Evolutionary conservation across 2,888 invertebrate species (phyloP).

Genomic region (Bellardia bayeri): DNA sequence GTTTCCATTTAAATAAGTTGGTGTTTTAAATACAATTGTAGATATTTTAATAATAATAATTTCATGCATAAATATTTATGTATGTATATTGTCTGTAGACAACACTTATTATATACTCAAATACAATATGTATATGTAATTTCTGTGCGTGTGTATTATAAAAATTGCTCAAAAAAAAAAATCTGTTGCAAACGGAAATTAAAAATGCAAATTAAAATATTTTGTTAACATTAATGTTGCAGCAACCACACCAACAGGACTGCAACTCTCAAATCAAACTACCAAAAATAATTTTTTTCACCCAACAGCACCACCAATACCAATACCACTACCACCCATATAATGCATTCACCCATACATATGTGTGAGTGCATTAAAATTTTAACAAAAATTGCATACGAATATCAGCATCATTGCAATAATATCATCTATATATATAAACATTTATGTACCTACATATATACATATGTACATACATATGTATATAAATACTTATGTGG

Average conservation of each 20-base stretch:
- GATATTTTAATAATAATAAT: constrained; percentile 38
- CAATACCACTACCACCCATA: too few species aligned
- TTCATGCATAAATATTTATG: constrained; percentile 35
- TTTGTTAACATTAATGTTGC: constrained; percentile 61
- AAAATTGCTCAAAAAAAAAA: constrained; percentile 36
- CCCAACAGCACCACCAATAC: too few species aligned
- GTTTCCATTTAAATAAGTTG: constrained; percentile 44
- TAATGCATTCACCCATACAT: neutral
- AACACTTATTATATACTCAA: too few species aligned
- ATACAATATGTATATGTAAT: neutral
- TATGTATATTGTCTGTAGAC: neutral
- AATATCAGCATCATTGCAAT: neutral
- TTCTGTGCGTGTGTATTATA: neutral
- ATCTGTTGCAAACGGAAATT: constrained; percentile 66
- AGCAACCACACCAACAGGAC: constrained; percentile 6
- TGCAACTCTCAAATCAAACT: constrained; percentile 34
- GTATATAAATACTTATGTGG: neutral
- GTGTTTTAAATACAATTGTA: neutral
- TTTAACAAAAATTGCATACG: neutral
- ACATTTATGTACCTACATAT: neutral
- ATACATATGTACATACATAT: too few species aligned
- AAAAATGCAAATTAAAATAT: constrained; percentile 69
- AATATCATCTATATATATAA: neutral
- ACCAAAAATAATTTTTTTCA: constrained; percentile 1
- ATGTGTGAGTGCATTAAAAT: neutral